phyloP scores from a whole-genome alignment of 2,888 invertebrate species.

The Ochropleura plecta region DNA sequence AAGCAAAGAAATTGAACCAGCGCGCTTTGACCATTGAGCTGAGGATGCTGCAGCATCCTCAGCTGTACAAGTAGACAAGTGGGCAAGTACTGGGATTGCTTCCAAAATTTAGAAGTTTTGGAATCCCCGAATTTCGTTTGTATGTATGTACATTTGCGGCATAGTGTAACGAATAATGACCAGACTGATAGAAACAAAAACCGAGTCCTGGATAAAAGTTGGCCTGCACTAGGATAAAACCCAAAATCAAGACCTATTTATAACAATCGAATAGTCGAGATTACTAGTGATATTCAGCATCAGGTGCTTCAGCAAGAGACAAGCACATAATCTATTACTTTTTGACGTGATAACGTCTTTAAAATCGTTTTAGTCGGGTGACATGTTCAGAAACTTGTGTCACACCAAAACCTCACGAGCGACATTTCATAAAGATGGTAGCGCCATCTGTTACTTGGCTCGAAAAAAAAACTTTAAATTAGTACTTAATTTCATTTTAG shows the following conservation, averaged over 20 bases:
- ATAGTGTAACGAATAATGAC: background rate
- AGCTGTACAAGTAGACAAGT: no score
- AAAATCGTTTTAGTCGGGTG: no score
- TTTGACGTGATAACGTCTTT: no score
- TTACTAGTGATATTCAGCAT: background rate
- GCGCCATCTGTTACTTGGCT: no score
- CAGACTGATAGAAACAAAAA: background rate
- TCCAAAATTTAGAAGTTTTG: background rate
- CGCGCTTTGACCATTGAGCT: background rate
- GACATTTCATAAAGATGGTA: no score
- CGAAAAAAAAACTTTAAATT: no score
- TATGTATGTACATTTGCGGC: background rate
- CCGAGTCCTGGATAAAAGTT: background rate
- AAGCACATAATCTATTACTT: background rate
- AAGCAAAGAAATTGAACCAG: background rate
- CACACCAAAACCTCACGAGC: no score
- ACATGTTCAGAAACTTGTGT: no score
- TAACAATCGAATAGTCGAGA: background rate
- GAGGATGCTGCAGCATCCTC: no score
- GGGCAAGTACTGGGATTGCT: background rate
- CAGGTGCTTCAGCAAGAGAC: background rate
- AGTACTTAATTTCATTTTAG: no score
- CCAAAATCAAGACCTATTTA: no score
- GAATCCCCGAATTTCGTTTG: background rate
- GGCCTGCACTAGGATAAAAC: background rate